Conservation (phyloP, 2,113 vertebrate species). For the Erpornis zantholeuca region DNA sequence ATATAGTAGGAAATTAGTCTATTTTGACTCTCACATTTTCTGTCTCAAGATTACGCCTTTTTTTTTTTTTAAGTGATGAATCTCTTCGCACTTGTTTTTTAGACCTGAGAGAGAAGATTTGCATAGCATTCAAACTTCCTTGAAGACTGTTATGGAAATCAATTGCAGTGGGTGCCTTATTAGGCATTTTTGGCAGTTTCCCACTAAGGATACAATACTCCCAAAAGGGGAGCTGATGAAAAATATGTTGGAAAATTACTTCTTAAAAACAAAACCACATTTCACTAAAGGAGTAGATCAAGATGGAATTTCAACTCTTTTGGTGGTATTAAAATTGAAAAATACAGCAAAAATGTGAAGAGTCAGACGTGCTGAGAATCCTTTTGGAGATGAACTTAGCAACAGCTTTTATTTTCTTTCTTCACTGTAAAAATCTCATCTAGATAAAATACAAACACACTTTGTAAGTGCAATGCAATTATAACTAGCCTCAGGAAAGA, state of each 20-base stretch:
- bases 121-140: neutral
- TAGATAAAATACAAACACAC: constrained; percentile 39
- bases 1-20: neutral
- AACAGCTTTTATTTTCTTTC: constrained; percentile 28
- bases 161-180: neutral
- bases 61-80: neutral
- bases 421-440: constrained; percentile 11
- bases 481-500: constrained; percentile 59
- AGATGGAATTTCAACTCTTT: neutral
- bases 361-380: neutral
- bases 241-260: neutral
- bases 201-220: neutral
- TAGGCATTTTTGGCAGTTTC: neutral
- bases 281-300: neutral
- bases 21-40: neutral
- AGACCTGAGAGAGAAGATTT: neutral
- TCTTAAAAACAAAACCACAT: neutral
- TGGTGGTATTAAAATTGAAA: neutral
- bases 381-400: constrained; percentile 3
- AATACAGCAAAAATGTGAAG: neutral
- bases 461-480: constrained; percentile 52
- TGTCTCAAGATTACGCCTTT: neutral
- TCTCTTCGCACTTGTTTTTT: neutral
- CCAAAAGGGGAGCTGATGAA: neutral
- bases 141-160: neutral